Evolutionary conservation across 1,140 invertebrate species (phyloP), one percentile per base, ranked within the genome.

Genomic region (Drosophila biarmipes): DNA sequence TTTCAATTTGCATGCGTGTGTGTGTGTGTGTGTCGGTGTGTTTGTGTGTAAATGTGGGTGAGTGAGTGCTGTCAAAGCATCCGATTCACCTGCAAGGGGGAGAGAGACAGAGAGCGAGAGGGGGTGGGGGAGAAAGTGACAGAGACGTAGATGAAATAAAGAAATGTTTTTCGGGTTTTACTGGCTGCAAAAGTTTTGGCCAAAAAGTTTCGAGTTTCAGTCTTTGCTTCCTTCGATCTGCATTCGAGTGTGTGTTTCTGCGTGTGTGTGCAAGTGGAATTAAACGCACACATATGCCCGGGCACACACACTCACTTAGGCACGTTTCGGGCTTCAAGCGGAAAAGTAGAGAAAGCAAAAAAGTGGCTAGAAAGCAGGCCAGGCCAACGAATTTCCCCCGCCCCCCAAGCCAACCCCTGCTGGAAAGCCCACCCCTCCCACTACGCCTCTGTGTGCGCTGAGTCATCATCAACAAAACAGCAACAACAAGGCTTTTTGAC

Each of bases 401-500:
- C 29, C 29, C 29, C 29, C 29, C 8, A 6, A 1, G 6, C 29
- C 8, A 8, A 24, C 24, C 24, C 24, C 29, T 31, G 29, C 29
- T 31, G 8, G 17, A n/a, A 10, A 17, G 29, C 11, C n/a, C 31
- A 37, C 29, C 11, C 4, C 31, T n/a, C n/a, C n/a, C n/a, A n/a
- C 29, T 8, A 8, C 17, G 19, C 34, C 53, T 55, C 37, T 34
- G 64, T 51, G 64, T 51, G 40, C 59, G 81, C 82, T 87, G 81
- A 86, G 68, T 86, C 81, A 86, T 78, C 81, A 80, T 62, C 59
- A 62, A 45, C 43, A 11, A 46, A 66, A 54, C 29, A 42, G 31
- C 52, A 57, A 73, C 49, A 75, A 67, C 61, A 53, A 49, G 57
- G 51, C 49, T 76, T 86, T 64, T 81, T 86, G 82, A 81, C 81